Conservation (phyloP, 2,113 vertebrate species). For the Anas platyrhynchos region DNA sequence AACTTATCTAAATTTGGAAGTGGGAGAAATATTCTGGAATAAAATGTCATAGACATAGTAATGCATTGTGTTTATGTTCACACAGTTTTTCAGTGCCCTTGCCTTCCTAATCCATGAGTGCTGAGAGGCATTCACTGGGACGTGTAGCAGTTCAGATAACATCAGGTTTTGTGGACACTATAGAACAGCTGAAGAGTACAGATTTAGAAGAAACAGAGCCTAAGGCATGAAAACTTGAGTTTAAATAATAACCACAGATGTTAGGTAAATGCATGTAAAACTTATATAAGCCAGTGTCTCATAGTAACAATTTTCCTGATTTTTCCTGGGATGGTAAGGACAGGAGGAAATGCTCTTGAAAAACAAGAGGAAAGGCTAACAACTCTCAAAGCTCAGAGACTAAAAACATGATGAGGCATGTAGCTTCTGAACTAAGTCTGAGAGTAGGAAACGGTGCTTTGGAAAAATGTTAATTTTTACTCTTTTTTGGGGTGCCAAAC, state of each 20-base stretch:
- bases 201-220: not conserved
- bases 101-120: not conserved
- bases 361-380: not conserved
- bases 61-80: not conserved
- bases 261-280: not conserved
- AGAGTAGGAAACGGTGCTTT: not conserved
- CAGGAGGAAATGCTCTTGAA: not conserved
- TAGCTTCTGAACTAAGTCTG: not conserved
- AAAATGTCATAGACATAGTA: not conserved
- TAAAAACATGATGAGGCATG: not conserved
- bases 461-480: not conserved
- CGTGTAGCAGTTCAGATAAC: not conserved
- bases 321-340: too few relatives aligned
- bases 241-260: not conserved
- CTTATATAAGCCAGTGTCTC: not conserved
- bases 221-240: not conserved
- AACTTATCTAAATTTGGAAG: not conserved
- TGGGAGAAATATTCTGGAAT: not conserved
- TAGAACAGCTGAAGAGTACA: not conserved
- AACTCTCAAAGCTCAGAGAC: not conserved
- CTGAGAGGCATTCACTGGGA: not conserved
- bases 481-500: not conserved
- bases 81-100: not conserved
- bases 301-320: not conserved
- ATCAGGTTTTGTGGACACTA: not conserved